Conservation (phyloP, 2,113 vertebrate genomes). For the Salvelinus fontinalis region DNA sequence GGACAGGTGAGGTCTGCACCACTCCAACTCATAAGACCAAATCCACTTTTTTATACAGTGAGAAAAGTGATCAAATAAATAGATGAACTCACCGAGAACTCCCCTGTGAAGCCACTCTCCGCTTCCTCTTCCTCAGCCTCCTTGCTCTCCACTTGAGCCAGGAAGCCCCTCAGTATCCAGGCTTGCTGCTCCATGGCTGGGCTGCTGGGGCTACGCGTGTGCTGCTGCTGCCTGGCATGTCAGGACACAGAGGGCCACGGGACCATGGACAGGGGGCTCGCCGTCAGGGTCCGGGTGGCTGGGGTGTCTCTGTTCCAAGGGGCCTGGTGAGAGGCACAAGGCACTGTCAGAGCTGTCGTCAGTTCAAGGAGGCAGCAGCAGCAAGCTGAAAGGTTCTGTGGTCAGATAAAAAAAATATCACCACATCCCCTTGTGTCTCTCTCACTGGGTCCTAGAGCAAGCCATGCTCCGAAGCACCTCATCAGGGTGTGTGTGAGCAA, state of each 20-base stretch:
- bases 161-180: slow-evolving; percentile 59
- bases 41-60: neutral
- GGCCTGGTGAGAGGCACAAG: slow-evolving; percentile 7
- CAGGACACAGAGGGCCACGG: slow-evolving; percentile 41
- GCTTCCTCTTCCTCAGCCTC: slow-evolving; percentile 46
- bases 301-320: neutral
- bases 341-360: slow-evolving; percentile 12
- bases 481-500: neutral
- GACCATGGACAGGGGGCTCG: neutral
- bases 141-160: slow-evolving; percentile 60
- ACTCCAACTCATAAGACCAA: too few relatives aligned
- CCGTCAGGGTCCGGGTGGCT: neutral
- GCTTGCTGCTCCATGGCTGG: slow-evolving; percentile 70
- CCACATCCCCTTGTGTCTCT: slow-evolving; percentile 47
- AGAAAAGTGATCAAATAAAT: neutral
- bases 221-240: slow-evolving; percentile 55
- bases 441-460: slow-evolving; percentile 74
- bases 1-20: too few relatives aligned
- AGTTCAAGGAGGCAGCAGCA: slow-evolving; percentile 55
- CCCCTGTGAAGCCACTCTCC: slow-evolving; percentile 47
- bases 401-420: slow-evolving; percentile 70
- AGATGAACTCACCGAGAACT: slow-evolving; percentile 73
- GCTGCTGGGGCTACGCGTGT: slow-evolving; percentile 27
- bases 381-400: slow-evolving; percentile 74
- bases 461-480: neutral